Evolutionary conservation across 2,797 vertebrate species (phyloP).

Genomic region (Betta splendens): DNA sequence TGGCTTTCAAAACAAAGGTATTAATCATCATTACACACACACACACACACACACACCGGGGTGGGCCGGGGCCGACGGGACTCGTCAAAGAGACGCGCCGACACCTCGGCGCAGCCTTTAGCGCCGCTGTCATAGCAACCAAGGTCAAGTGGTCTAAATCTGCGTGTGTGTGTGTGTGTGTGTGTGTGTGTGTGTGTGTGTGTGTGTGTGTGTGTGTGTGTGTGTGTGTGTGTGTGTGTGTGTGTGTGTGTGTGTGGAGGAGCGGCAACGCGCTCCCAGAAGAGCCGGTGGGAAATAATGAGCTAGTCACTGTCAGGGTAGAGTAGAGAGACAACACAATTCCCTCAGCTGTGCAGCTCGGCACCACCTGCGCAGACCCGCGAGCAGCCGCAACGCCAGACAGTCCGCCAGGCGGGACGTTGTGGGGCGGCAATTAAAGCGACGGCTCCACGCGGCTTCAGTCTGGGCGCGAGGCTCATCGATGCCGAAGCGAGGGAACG

Average conservation of each 20-base stretch:
- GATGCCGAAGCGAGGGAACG: neutral
- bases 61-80: conserved; percentile 70
- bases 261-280: conserved; percentile 55
- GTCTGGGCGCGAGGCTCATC: conserved; percentile 5
- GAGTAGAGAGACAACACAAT: conserved; percentile 47
- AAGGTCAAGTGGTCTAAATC: conserved; percentile 78
- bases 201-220: conserved; percentile 29
- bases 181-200: conserved; percentile 29
- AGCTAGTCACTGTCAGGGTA: conserved; percentile 65
- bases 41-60: conserved; percentile 62
- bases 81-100: conserved; percentile 73
- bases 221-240: conserved; percentile 40
- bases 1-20: conserved; percentile 82
- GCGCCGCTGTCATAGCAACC: conserved; percentile 78
- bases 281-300: conserved; percentile 70
- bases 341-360: conserved; percentile 40
- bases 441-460: conserved; percentile 8
- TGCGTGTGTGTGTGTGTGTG: conserved; percentile 25
- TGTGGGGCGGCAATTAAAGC: conserved; percentile 22
- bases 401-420: conserved; percentile 14
- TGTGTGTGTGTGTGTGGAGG: conserved; percentile 32
- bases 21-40: conserved; percentile 81
- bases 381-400: conserved; percentile 18
- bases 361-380: conserved; percentile 28
- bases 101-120: conserved; percentile 71